A percentile compares a stretch with the other conserved stretches of the same genome.
phyloP scores from a whole-genome alignment of 2,888 invertebrate species.

The Agonopterix arenella region DNA sequence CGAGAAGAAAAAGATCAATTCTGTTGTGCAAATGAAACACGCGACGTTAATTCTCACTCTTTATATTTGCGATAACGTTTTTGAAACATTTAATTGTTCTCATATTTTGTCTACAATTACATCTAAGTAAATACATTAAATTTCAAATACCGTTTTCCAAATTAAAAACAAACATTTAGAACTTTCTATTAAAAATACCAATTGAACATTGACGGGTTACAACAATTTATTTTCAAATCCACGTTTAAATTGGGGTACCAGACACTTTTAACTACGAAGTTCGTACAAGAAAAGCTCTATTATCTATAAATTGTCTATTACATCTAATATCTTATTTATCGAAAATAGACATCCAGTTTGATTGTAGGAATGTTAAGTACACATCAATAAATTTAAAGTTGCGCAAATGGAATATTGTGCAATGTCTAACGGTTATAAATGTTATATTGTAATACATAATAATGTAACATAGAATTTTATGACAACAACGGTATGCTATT shows the following conservation, averaged over 20 bases:
- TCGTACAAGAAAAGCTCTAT: no score
- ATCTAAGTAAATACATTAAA: not conserved
- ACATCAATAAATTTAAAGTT: not conserved
- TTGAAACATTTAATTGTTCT: slow-evolving; percentile 44
- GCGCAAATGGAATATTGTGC: not conserved
- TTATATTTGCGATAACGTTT: slow-evolving; percentile 55
- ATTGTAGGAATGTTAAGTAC: not conserved
- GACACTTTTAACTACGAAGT: no score
- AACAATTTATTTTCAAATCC: not conserved
- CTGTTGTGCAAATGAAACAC: slow-evolving; percentile 3
- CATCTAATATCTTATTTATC: not conserved
- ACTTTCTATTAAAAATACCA: no score
- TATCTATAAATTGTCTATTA: no score
- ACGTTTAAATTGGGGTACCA: not conserved
- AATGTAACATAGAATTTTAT: not conserved
- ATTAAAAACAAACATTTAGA: no score
- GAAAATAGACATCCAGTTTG: not conserved
- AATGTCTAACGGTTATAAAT: not conserved
- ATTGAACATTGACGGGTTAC: no score
- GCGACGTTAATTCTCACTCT: slow-evolving; percentile 50
- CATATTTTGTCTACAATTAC: slow-evolving; percentile 5
- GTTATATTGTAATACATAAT: not conserved
- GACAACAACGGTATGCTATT: slow-evolving; percentile 32
- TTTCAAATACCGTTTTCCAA: not conserved
- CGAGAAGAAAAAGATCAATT: no score